Evolutionary conservation across 2,797 vertebrate genomes (phyloP), one percentile per base, ranked within the genome.

Genomic region (Channa striata): DNA sequence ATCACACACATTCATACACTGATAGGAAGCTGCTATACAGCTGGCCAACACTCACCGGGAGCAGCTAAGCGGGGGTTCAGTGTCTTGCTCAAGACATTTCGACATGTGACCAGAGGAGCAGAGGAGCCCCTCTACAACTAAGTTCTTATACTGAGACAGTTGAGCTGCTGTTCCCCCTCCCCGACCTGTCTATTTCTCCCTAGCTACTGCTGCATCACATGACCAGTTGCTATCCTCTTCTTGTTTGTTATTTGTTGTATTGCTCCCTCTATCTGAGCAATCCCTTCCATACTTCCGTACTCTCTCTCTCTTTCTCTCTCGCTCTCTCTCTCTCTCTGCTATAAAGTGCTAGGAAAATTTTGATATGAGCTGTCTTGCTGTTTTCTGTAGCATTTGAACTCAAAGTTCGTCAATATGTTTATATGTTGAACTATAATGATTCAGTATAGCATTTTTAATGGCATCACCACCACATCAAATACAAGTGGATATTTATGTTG

Each of bases 191-290:
- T 34, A 34, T 25, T 59, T 74, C 69, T 75, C 44, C 74, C 33
- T 43, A 72, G 69, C 42, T 68, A 66, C 74, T 7, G 49, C 62
- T 68, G 56, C 30, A 33, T 86, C 74, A 87, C 75, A 68, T 83
- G 81, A 13, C 25, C 34, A 5, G 2, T 50, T 37, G 14, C 68
- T 25, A 51, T 62, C 44, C 19, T 68, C 58, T 49, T 69, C 44
- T 67, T 5, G n/a, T 75, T 67, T 66, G 39, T 70, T 80, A 19
- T 5, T 21, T 51, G 12, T 50, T 6, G 16, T 25, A 23, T 39
- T 36, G 52, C 36, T 72, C 54, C 57, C 44, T 70, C 42, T 37
- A 4, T 79, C 46, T 64, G 72, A 74, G 46, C 59, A 68, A 74
- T 51, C 53, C n/a, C 25, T 33, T 69, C 17, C 39, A 40, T 19